Evolutionary conservation across 1,140 invertebrate genomes (phyloP), one percentile per base, ranked within the genome.

Genomic region (Portunus trituberculatus): DNA sequence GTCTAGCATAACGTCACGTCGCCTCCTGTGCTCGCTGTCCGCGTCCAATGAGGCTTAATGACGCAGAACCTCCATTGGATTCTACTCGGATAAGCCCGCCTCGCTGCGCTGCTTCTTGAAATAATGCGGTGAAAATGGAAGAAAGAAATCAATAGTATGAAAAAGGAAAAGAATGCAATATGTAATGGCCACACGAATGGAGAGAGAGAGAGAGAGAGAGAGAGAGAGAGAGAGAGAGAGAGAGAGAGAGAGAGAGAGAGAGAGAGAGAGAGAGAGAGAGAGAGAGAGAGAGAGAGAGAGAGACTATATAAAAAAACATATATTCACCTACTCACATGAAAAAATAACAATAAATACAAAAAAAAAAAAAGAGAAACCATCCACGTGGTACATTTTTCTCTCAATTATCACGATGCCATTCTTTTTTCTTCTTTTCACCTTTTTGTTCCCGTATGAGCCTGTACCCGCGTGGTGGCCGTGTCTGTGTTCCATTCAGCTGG

Each of bases 231-330:
- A 76, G 20, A n/a, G n/a, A n/a, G 67, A n/a, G 67, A 76, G 67
- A n/a, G 67, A 76, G n/a, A n/a, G n/a, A 76, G 67, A 76, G 67
- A 76, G 67, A 76, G n/a, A n/a, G n/a, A n/a, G n/a, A n/a, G 67
- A 76, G n/a, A 76, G 20, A 76, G 20, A n/a, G n/a, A n/a, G 67
- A n/a, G 67, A 76, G 67, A n/a, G 67, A 76, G n/a, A n/a, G n/a
- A 76, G 67, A 76, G 67, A 76, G 67, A 76, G n/a, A n/a, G n/a
- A n/a, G n/a, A n/a, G 67, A 76, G n/a, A 76, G 67, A 76, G 20
- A 76, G 1, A 76, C 20, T n/a, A 76, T 7, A 76, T 6, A n/a
- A 76, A n/a, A 76, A 76, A 25, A 76, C 20, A 25, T 7, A 76
- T 1, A 76, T n/a, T n/a, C n/a, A n/a, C n/a, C 67, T 7, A 76